Base-by-base conservation (phyloP, 2,113 vertebrate species). In the Labeo rohita region DNA sequence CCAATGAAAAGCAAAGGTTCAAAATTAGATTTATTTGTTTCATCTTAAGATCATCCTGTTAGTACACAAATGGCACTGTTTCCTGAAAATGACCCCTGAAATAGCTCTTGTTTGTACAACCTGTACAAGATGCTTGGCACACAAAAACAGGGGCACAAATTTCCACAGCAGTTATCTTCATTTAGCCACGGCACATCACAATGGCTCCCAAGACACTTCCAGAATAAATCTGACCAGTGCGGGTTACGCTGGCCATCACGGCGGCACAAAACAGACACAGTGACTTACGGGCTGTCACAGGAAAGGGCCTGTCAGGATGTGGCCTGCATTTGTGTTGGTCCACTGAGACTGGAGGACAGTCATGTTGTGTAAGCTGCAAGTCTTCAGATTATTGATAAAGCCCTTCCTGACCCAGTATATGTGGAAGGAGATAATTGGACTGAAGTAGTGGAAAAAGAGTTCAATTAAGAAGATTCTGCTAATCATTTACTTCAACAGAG, bases 321-420 rank as follows among this genome's bases (percentile, higher is more conserved):
- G 45, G 70, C 59, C 75, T 83, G 18, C 54, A 28, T 87, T 83
- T 80, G 78, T 87, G 84, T 84, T 72, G 68, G 82, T 16, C 82
- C 28, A 11, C 72, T 43, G 79, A 83, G 79, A 49, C 45, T 28
- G 11, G 13, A 56, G n/a, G 83, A 78, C 39, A 28, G 34, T 80
- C 72, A 10, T 82, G 50, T 66, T 70, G 78, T 72, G 15, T 73
- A 52, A 74, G 23, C 3, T 39, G 85, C 11, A 49, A 43, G 49
- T 47, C 45, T 59, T 84, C 52, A 73, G 81, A 73, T 87, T 85
- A 89, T 87, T 87, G 88, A 89, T 89, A 85, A 87, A 45, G 23
- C 83, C 70, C 73, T 89, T 89, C 81, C 68, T 73, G 68, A 59
- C 68, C 15, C 59, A 47, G 59, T 49, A 16, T 28, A 65, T 45